A percentile compares a stretch with the other conserved stretches of the same genome.
These are phyloP conservation scores for Periophthalmus modestus DNA, from an alignment of 2,113 vertebrate genomes.

Conservation along the genomic window DNA sequence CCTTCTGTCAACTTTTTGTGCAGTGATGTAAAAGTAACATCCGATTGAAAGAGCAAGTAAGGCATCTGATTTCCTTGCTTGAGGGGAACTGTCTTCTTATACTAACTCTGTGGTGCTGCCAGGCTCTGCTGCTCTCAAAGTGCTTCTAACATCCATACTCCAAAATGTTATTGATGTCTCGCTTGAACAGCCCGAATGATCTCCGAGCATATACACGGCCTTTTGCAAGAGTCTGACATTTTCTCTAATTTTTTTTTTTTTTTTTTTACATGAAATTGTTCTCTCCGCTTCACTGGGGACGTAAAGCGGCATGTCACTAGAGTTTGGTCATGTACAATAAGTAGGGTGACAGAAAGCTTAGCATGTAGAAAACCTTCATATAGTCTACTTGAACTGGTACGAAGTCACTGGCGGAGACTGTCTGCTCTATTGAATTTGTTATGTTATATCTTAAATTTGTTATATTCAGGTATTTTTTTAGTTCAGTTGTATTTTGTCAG, in stretches of 20 bases:
- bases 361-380: constrained; percentile 55
- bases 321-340: background rate
- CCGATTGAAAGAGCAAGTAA: constrained; percentile 7
- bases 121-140: constrained; percentile 1
- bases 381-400: constrained; percentile 41
- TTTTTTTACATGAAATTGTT: constrained; percentile 1
- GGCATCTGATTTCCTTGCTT: background rate
- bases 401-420: constrained; percentile 18
- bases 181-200: constrained; percentile 6
- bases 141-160: constrained; percentile 3
- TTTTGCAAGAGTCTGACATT: constrained; percentile 34
- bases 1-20: background rate
- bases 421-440: too few relatives aligned
- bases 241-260: constrained; percentile 1
- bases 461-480: too few relatives aligned
- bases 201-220: constrained; percentile 1
- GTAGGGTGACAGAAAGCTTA: constrained; percentile 21
- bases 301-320: constrained; percentile 2
- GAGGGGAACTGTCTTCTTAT: background rate
- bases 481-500: too few relatives aligned
- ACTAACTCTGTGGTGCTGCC: background rate
- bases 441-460: too few relatives aligned
- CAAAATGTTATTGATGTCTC: constrained; percentile 20
- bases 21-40: background rate
- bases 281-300: constrained; percentile 8